Evolutionary conservation across 2,888 invertebrate genomes (phyloP).

Genomic region (Hirtodrosophila histrioides): DNA sequence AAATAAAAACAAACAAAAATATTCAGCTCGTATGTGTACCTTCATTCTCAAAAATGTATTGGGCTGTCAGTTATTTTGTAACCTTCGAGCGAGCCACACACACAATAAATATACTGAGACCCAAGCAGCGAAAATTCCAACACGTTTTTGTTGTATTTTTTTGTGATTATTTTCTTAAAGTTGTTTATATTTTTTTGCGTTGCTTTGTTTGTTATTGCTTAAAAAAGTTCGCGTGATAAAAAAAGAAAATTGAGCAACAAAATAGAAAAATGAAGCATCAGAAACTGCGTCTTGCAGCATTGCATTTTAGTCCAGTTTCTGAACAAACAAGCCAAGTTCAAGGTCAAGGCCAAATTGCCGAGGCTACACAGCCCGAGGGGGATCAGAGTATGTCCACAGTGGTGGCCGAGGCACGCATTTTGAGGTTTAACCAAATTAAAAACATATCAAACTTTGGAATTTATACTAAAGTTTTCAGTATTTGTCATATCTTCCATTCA

Average conservation of each 20-base stretch:
- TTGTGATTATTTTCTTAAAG: too few relatives aligned
- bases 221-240: constrained; percentile 20
- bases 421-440: constrained; percentile 38
- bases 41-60: constrained; percentile 56
- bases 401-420: constrained; percentile 46
- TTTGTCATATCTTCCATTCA: constrained; percentile 84
- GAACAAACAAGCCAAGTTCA: constrained; percentile 22
- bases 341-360: constrained; percentile 6
- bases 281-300: constrained; percentile 27
- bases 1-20: background rate
- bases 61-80: constrained; percentile 67
- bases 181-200: constrained; percentile 5
- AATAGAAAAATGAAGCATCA: constrained; percentile 27
- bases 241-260: background rate
- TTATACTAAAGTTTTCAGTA: background rate
- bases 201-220: constrained; percentile 6
- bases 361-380: constrained; percentile 2
- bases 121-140: constrained; percentile 35
- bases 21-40: constrained; percentile 36
- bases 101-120: constrained; percentile 17
- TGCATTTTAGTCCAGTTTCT: constrained; percentile 20
- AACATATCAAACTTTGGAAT: background rate
- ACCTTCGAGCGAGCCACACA: constrained; percentile 59
- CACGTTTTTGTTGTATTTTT: constrained; percentile 33
- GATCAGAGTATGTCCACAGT: constrained; percentile 15